Evolutionary conservation across 2,888 invertebrate species (phyloP).

Genomic region (Loripinus fragilis): DNA sequence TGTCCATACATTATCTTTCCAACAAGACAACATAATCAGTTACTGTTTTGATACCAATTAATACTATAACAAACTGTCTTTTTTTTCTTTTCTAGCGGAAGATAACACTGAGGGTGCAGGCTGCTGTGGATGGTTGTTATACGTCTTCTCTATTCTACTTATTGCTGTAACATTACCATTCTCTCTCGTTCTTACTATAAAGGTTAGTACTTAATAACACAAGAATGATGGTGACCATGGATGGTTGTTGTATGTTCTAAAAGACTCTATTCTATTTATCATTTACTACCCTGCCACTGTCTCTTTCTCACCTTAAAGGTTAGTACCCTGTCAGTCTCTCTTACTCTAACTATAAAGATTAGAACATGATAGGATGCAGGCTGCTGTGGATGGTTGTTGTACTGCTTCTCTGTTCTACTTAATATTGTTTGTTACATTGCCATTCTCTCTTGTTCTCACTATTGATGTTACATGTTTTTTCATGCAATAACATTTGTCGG

Average conservation of each 20-base stretch:
- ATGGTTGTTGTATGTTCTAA: too few species aligned
- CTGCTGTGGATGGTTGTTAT: constrained; percentile 91
- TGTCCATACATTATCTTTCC: too few species aligned
- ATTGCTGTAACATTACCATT: constrained; percentile 95
- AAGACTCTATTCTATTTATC: too few species aligned
- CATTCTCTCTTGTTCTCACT: constrained; percentile 95
- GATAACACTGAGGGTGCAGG: constrained; percentile 69
- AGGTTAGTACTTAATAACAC: constrained; percentile 89
- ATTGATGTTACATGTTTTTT: too few species aligned
- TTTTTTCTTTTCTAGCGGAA: constrained; percentile 48
- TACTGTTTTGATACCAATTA: too few species aligned
- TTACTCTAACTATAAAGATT: not conserved
- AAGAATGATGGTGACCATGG: not conserved
- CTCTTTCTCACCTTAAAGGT: too few species aligned
- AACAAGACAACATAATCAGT: too few species aligned
- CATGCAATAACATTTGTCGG: too few species aligned
- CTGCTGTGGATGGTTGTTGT: constrained; percentile 91
- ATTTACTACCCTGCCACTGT: too few species aligned
- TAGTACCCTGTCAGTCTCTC: not conserved
- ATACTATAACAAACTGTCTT: too few species aligned
- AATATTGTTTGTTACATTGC: constrained; percentile 94
- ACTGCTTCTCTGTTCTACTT: constrained; percentile 91
- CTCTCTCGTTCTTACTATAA: constrained; percentile 95
- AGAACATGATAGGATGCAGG: constrained; percentile 73
- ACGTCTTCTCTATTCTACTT: constrained; percentile 91